These are phyloP conservation scores for Nycticryphes semicollaris DNA, from an alignment of 2,113 vertebrate genomes.

Conservation along the genomic window DNA sequence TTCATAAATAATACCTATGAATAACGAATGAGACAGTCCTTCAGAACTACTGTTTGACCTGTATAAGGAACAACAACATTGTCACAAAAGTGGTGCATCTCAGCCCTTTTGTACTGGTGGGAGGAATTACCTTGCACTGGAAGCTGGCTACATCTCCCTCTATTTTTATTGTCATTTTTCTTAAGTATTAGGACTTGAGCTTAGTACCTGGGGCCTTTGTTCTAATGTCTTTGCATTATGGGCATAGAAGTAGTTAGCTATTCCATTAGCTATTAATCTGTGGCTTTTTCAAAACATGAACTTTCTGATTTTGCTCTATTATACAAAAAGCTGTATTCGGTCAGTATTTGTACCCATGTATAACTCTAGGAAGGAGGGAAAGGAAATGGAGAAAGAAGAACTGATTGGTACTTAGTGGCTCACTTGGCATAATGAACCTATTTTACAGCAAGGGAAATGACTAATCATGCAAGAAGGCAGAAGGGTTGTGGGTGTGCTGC, in stretches of 20 bases:
- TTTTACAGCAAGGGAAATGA: neutral
- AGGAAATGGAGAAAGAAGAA: neutral
- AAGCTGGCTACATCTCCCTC: neutral
- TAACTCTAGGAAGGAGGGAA: neutral
- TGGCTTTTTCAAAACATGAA: neutral
- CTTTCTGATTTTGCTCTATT: neutral
- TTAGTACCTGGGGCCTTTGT: neutral
- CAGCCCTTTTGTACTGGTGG: neutral
- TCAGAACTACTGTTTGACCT: constrained; percentile 68
- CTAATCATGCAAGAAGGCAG: neutral
- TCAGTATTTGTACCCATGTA: neutral
- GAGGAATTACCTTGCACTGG: neutral
- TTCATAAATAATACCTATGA: constrained; percentile 73
- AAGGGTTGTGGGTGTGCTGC: neutral
- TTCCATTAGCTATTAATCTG: neutral
- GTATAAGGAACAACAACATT: constrained; percentile 50
- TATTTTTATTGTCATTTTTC: neutral
- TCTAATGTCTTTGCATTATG: neutral
- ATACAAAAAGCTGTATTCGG: neutral
- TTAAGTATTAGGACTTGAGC: neutral
- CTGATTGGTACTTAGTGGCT: neutral
- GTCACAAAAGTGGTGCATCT: constrained; percentile 21
- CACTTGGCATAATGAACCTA: neutral
- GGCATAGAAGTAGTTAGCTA: neutral
- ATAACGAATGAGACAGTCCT: constrained; percentile 69